Base-by-base conservation (phyloP, 2,888 invertebrate genomes). In the Adelognathus sp. region DNA sequence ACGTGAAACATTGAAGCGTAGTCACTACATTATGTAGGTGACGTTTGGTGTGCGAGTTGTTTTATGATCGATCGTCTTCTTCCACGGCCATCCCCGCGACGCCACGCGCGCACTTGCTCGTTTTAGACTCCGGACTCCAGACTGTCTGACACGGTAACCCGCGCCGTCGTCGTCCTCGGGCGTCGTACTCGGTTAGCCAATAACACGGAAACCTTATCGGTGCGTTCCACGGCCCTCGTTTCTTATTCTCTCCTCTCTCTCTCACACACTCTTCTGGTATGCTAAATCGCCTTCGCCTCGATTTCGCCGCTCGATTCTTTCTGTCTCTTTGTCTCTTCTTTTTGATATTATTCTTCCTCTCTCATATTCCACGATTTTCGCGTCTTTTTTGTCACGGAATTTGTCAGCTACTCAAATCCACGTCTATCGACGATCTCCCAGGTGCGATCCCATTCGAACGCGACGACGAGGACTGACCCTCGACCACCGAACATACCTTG, bases 61-160 rank as follows among this genome's bases (percentile, higher is more conserved):
- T 46, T 56, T 33, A 61, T 33, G 36, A 72, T 46, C 41, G 63
- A 41, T 52, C 56, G 74, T 58, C 70, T 58, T 58, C 70, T 58
- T 63, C 72, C 63, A 78, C 46, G 64, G 58, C 36, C 75, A 80
- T 79, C 67, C n/a, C n/a, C n/a, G n/a, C 50, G 58, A 16, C 33
- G 54, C 39, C n/a, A 61, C 64, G 27, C 36, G 11, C 61, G 54
- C 54, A 39, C 76, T 72, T 58, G 41, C 7, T 79, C 69, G 73
- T 70, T 76, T 77, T 76, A 76, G 78, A 81, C 78, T 71, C 79
- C 76, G 74, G 76, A 79, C 72, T 85, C 85, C 83, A 88, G 86
- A 87, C 87, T 81, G 83, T 83, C 81, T 88, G 89, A 89, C 89
- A 89, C 86, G 86, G 86, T 89, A 88, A 89, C 89, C 88, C 82